Evolutionary conservation across 2,888 invertebrate species (phyloP).

Genomic region (Hanleya hanleyi): DNA sequence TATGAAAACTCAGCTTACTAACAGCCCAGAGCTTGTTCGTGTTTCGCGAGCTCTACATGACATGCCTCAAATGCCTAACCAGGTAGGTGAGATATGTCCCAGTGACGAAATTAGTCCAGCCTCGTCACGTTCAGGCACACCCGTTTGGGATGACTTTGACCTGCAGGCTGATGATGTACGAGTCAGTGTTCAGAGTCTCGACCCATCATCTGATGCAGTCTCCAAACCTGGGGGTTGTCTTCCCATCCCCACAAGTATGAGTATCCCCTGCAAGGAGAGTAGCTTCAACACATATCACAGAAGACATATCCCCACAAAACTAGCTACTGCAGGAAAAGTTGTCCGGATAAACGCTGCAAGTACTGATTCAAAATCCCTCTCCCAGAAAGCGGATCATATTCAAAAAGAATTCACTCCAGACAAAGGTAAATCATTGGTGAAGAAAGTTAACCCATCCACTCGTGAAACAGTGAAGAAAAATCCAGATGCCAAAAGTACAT

Average conservation of each 20-base stretch:
- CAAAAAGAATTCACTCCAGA: no score
- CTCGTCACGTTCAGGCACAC: constrained; percentile 55
- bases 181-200: background rate
- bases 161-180: constrained; percentile 21
- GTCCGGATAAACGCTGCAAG: background rate
- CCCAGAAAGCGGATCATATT: no score
- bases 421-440: no score
- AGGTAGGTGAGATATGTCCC: constrained; percentile 10
- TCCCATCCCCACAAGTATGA: background rate
- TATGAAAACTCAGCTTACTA: no score
- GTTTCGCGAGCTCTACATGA: no score
- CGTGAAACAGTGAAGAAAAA: no score
- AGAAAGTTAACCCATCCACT: no score
- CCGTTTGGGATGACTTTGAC: constrained; percentile 63
- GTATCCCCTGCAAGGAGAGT: background rate
- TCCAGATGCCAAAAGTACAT: no score
- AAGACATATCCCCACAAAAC: background rate
- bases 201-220: background rate
- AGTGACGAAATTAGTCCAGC: constrained; percentile 17
- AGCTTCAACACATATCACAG: background rate
- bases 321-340: background rate
- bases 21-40: background rate
- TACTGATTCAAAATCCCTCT: no score
- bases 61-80: no score
- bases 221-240: background rate